Base-by-base conservation (phyloP, 2,113 vertebrate species). In the Onychorhynchus coronatus region DNA sequence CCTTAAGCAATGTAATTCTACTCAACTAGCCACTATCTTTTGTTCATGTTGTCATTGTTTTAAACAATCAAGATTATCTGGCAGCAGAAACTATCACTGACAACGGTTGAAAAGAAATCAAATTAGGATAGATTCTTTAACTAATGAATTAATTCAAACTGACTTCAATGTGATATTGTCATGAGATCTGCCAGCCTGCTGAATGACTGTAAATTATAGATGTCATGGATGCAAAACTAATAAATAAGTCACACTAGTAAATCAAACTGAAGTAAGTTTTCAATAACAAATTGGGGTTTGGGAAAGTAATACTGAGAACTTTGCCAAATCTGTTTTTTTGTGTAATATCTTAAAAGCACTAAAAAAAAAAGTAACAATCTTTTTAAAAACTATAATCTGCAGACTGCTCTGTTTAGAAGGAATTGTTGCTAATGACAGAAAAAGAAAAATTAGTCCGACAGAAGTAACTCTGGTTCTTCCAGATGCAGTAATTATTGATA, bases 111-210 rank as follows among this genome's bases (percentile, higher is more conserved):
- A 94, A 95, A 85, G 39, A 88, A 92, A 95, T 78, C 30, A 94
- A 90, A 95, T 96, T 67, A 96, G 28, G 5, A 87, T 72, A 81
- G 73, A 94, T 79, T 95, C 49, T 70, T 96, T 87, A 95, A 65
- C 50, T 92, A 96, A 95, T 71, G 37, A 88, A 89, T 88, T 94
- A 72, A 91, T 88, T 96, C 56, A 85, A 92, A 72, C 50, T 49
- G 77, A 86, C 58, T 95, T 91, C 1, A 0, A 80, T 71, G 58
- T 33, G 44, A 88, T 70, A 80, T 27, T 88, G 30, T 56, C 44
- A 73, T 62, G 52, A 92, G 25, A 84, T 80, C 76, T 95, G 49
- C 47, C 82, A 96, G 39, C 27, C 59, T 93, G 35, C 30, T 85
- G 71, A 88, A 89, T 22, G n/a, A 85, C 47, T 56, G 42, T 58